Evolutionary conservation across 2,888 invertebrate genomes (phyloP), one percentile per base, ranked within the genome.

Genomic region (Plebejus melissa): DNA sequence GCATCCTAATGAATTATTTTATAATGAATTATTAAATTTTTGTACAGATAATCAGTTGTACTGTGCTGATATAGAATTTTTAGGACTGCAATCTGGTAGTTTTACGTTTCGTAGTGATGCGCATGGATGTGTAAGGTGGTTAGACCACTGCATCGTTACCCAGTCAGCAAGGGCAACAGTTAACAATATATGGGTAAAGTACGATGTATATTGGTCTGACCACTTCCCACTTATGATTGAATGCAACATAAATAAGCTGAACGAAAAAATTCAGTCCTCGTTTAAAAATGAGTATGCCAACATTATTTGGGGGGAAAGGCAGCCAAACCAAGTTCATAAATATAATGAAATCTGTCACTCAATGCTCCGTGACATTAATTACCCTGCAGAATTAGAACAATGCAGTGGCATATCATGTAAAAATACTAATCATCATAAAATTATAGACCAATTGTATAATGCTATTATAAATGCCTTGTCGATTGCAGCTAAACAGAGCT

Each of bases 41-140:
- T 76, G 77, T 74, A 38, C 28, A 5, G 76, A 77, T 22, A 60
- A 76, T 60, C 36, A 46, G 22, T 77, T 75, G 75, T 76, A 69
- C 13, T 74, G 69, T 69, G 46, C 74, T 28, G 76, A 77, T 46
- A 54, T 75, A 4, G 74, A 74, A 16, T 13, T 75, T 22, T 41
- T 78, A 16, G 60, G 76, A 6, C 7, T 70, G 2, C 54, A 71
- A 13, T 74, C 77, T n/a, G 78, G 78, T 28, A 76, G 77, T 4
- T 79, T 76, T 76, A 79, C 79, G 4, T 81, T 74, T 76, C 69
- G 80, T 5, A 79, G 80, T 77, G 79, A 80, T 5, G 78, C 78
- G n/a, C 75, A 80, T 70, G 80, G 81, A 7, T 77, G 76, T 5
- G 71, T 74, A 7, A 74, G 77, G 0, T 80, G 80, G 79, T 75